A percentile compares a stretch with the other conserved stretches of the same genome.
Conservation (phyloP, 2,797 vertebrate species). For the Coendou prehensilis region DNA sequence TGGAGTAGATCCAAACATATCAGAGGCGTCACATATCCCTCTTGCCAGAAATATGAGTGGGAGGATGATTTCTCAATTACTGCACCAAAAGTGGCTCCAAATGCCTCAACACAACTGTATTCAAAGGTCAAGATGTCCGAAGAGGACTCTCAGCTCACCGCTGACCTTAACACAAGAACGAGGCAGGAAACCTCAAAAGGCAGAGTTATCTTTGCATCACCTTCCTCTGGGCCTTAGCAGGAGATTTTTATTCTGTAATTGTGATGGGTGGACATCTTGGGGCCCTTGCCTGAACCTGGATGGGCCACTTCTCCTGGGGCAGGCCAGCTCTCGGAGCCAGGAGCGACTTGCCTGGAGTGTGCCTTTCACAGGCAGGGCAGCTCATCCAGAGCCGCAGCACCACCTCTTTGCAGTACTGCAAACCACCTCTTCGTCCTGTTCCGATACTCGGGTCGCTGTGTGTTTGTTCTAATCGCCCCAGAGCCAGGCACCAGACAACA, state of each 20-base stretch:
- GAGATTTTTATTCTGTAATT: neutral
- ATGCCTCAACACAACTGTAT: neutral
- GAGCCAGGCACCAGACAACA: neutral
- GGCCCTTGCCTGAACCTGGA: neutral
- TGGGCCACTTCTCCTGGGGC: neutral
- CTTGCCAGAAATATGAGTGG: neutral
- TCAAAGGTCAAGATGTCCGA: neutral
- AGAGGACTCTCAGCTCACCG: neutral
- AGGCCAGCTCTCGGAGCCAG: neutral
- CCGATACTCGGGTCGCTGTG: neutral
- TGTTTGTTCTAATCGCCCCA: neutral
- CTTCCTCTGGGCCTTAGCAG: no score
- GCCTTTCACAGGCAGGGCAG: neutral
- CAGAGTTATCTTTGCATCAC: neutral
- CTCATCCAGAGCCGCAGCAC: neutral
- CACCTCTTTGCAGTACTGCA: neutral
- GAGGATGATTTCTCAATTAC: neutral
- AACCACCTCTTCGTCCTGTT: no score
- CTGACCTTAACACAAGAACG: neutral
- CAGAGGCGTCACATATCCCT: neutral
- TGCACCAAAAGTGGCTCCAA: neutral
- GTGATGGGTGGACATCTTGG: neutral
- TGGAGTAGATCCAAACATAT: neutral
- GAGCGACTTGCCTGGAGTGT: no score
- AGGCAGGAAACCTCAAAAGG: constrained; percentile 9